These are phyloP conservation scores for Anastrepha ludens DNA, from an alignment of 1,140 invertebrate genomes.

Conservation along the genomic window DNA sequence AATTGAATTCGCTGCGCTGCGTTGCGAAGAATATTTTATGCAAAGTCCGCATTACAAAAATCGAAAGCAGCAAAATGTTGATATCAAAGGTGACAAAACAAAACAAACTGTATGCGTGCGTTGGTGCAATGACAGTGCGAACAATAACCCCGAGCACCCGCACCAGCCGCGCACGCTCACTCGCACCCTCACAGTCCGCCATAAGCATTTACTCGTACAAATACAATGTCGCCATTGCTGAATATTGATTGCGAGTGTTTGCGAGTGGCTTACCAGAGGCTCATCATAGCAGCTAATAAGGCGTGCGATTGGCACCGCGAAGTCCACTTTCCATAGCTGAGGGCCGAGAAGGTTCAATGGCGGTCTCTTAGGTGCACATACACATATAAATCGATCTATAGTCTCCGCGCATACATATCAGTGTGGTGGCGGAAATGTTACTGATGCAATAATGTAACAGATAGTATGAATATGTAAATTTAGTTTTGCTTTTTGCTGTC, in stretches of 20 bases:
- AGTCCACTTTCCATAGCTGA: neutral
- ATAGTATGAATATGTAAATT: neutral
- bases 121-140: slow-evolving; percentile 6
- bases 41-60: slow-evolving; percentile 39
- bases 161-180: neutral
- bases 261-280: neutral
- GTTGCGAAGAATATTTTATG: slow-evolving; percentile 40
- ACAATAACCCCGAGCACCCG: neutral
- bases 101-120: neutral
- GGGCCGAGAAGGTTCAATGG: neutral
- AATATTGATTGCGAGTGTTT: neutral
- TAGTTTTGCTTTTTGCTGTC: neutral
- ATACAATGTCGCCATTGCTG: neutral
- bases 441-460: neutral
- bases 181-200: neutral
- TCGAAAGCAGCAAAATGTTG: slow-evolving; percentile 48
- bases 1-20: neutral
- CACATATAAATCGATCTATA: neutral
- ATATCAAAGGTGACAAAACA: slow-evolving; percentile 48
- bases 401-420: neutral
- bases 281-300: slow-evolving; percentile 10
- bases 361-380: neutral
- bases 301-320: neutral
- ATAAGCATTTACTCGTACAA: neutral
- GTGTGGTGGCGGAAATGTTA: slow-evolving; percentile 49